Conservation (phyloP, 2,113 vertebrate species). For the Ptychochromis oligacanthus region DNA sequence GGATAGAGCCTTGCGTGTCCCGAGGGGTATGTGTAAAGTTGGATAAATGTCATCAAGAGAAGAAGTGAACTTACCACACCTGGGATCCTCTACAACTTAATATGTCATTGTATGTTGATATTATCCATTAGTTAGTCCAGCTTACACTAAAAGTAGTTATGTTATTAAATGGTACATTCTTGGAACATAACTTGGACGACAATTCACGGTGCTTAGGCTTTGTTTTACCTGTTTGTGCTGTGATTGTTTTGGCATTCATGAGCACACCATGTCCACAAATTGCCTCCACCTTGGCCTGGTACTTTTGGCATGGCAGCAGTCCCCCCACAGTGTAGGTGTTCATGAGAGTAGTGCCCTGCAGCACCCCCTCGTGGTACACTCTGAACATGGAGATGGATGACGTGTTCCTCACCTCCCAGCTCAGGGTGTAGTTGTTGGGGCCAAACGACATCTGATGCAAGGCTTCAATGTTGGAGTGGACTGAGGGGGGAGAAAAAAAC, state of each 20-base stretch:
- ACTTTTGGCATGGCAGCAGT: slow-evolving; percentile 58
- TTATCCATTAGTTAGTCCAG: neutral
- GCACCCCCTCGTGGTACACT: slow-evolving; percentile 66
- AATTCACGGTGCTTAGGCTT: fast-evolving
- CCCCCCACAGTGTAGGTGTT: slow-evolving; percentile 60
- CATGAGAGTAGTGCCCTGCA: slow-evolving; percentile 56
- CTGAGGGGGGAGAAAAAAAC: slow-evolving; percentile 46
- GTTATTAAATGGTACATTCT: neutral
- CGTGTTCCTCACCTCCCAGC: slow-evolving; percentile 63
- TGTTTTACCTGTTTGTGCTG: slow-evolving; percentile 64
- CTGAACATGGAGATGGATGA: slow-evolving; percentile 68
- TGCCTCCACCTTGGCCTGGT: slow-evolving; percentile 68
- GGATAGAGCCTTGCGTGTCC: too few species aligned
- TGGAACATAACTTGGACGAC: neutral
- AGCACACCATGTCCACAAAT: slow-evolving; percentile 68
- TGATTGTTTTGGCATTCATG: slow-evolving; percentile 53
- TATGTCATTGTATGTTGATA: neutral
- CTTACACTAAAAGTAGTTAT: neutral
- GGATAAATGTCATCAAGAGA: too few species aligned
- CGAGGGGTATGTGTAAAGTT: too few species aligned
- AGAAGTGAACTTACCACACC: too few species aligned
- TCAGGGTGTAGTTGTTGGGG: slow-evolving; percentile 66
- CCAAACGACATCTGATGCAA: slow-evolving; percentile 56
- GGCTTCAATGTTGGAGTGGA: slow-evolving; percentile 58
- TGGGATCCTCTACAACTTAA: neutral